A percentile compares a stretch with the other conserved stretches of the same genome.
Evolutionary conservation across 2,888 invertebrate species (phyloP).

Genomic region (Aquatica leii): DNA sequence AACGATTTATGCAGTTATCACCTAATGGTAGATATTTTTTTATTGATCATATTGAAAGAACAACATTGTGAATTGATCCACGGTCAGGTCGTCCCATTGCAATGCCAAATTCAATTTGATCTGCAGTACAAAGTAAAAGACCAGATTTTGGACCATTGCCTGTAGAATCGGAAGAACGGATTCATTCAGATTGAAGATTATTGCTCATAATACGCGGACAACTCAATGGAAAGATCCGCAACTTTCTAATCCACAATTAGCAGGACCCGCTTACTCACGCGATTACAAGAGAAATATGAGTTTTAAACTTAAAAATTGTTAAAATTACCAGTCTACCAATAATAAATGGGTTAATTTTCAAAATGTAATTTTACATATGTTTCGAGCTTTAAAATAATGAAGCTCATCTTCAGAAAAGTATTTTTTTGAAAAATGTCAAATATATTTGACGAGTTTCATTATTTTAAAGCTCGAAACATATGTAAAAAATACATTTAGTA

Average conservation of each 20-base stretch:
- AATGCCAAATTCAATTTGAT: constrained; percentile 74
- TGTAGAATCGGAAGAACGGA: constrained; percentile 98
- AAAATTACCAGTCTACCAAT: constrained; percentile 94
- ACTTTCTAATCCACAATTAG: constrained; percentile 94
- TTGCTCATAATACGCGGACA: constrained; percentile 97
- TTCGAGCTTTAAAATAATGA: no score
- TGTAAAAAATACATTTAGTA: no score
- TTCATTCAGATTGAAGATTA: constrained; percentile 94
- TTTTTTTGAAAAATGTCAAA: no score
- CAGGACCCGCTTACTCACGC: constrained; percentile 97
- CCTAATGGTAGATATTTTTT: constrained; percentile 97
- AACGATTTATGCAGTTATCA: constrained; percentile 69
- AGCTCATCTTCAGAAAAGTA: no score
- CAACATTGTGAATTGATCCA: constrained; percentile 98
- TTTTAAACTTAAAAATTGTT: constrained; percentile 96
- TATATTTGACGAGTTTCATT: no score
- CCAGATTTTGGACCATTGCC: constrained; percentile 90
- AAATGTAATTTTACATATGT: no score
- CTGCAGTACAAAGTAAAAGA: constrained; percentile 54
- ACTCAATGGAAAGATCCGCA: constrained; percentile 99
- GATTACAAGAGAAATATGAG: constrained; percentile 99
- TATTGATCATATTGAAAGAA: constrained; percentile 93
- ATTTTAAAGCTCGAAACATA: no score
- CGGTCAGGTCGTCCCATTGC: constrained; percentile 86
- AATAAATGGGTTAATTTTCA: no score